Conservation (phyloP, 2,888 invertebrate genomes). For the Seira ritae region DNA sequence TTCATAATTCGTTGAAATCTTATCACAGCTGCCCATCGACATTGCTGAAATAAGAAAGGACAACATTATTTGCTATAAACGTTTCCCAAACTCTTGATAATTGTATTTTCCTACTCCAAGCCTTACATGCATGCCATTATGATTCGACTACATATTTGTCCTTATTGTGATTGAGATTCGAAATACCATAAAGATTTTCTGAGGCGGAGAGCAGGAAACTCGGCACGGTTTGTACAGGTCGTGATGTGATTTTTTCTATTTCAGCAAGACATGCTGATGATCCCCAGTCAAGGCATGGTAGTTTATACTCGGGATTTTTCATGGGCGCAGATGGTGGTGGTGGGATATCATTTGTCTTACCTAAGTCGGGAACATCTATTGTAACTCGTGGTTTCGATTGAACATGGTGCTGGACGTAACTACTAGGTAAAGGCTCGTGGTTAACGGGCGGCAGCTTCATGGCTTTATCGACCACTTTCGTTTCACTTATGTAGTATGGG, state of each 20-base stretch:
- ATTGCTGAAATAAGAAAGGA: conserved; percentile 34
- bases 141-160: no score
- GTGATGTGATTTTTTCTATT: conserved; percentile 47
- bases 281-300: conserved; percentile 50
- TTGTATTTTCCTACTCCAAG: no score
- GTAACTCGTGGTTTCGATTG: not conserved
- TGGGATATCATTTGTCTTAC: conserved; percentile 11
- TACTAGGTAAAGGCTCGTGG: conserved; percentile 19
- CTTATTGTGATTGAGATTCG: no score
- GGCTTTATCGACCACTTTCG: conserved; percentile 19
- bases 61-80: no score
- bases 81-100: no score
- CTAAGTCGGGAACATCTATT: no score
- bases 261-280: conserved; percentile 57
- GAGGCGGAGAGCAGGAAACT: conserved; percentile 52
- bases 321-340: not conserved
- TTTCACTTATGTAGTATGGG: conserved; percentile 37
- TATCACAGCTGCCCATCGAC: conserved; percentile 60
- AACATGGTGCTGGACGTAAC: not conserved
- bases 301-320: conserved; percentile 32
- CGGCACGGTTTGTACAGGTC: conserved; percentile 54
- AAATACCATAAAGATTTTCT: conserved; percentile 49
- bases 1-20: conserved; percentile 49
- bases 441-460: conserved; percentile 13
- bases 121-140: no score